Evolutionary conservation across 1,140 invertebrate species (phyloP), one percentile per base, ranked within the genome.

Genomic region (Capitella teleta): DNA sequence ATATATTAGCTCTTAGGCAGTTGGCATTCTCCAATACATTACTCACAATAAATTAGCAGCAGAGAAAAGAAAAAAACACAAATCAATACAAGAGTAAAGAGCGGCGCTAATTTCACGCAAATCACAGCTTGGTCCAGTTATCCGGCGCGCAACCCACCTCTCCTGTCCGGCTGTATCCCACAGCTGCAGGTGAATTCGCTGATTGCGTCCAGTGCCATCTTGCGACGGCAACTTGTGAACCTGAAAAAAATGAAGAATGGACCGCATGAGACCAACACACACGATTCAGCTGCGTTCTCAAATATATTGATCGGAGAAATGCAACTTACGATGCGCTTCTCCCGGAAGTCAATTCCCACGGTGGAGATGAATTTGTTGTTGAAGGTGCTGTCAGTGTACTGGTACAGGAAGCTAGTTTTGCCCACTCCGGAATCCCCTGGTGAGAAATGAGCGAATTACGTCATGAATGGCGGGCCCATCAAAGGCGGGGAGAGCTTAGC

Each of bases 131-230:
- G n/a, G n/a, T n/a, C n/a, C n/a, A n/a, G n/a, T n/a, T n/a, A n/a
- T n/a, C n/a, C n/a, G n/a, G n/a, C n/a, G n/a, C n/a, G n/a, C n/a
- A 12, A 42, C 46, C 52, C 57, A 76, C 77, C 78, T 68, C 59
- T 79, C 91, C 74, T 95, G 91, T 1, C 91, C 91, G 8, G 92
- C 92, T 44, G 92, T 97, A 64, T 96, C 92, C 90, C 91, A 96
- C 30, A 96, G 73, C 70, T 96, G 90, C 46, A 95, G 70, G 68
- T 93, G 86, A 48, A 96, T 82, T 59, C 88, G 77, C 62, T 92
- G 85, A 58, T 82, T 85, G 56, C 84, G 77, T 16, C 85, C 84
- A 46, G 61, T 56, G 12, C 74, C 75, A 59, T 77, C 74, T 12
- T 60, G 44, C 37, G 63, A 64, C 24, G 67, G 81, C 16, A 79